phyloP scores from a whole-genome alignment of 2,797 vertebrate genomes.

The Synaphobranchus kaupii region DNA sequence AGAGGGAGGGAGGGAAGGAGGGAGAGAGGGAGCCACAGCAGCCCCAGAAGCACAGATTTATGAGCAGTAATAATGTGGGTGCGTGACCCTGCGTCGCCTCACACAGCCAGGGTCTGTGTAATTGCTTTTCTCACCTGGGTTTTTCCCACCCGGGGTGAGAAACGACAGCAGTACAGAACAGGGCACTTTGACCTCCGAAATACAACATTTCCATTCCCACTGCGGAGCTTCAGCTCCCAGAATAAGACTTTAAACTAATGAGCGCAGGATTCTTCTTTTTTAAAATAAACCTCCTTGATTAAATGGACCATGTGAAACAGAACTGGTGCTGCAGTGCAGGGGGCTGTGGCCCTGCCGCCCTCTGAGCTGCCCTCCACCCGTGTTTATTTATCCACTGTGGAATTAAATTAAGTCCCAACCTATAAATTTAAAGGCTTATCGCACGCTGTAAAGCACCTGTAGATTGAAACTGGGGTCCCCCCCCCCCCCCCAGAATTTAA shows the following conservation, averaged over 20 bases:
- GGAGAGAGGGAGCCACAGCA: neutral
- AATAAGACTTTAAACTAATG: neutral
- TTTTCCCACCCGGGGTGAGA: neutral
- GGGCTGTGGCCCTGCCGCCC: neutral
- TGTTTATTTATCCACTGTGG: neutral
- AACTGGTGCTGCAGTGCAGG: neutral
- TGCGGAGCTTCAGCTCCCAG: neutral
- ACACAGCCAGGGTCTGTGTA: neutral
- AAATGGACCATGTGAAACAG: neutral
- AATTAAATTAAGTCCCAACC: neutral
- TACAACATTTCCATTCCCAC: too few species aligned
- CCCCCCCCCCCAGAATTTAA: neutral
- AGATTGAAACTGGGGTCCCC: neutral
- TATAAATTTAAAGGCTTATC: neutral
- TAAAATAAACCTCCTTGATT: neutral
- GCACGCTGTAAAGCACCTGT: neutral
- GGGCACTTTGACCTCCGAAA: neutral
- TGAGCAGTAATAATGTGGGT: constrained; percentile 7
- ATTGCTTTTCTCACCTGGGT: constrained; percentile 2
- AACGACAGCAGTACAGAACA: neutral
- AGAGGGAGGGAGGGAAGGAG: too few species aligned
- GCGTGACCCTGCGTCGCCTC: neutral
- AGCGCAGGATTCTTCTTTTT: neutral
- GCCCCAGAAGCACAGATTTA: neutral
- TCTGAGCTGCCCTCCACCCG: neutral